A percentile compares a stretch with the other conserved stretches of the same genome.
phyloP scores from a whole-genome alignment of 2,113 vertebrate genomes.

The Charadrius vociferus region DNA sequence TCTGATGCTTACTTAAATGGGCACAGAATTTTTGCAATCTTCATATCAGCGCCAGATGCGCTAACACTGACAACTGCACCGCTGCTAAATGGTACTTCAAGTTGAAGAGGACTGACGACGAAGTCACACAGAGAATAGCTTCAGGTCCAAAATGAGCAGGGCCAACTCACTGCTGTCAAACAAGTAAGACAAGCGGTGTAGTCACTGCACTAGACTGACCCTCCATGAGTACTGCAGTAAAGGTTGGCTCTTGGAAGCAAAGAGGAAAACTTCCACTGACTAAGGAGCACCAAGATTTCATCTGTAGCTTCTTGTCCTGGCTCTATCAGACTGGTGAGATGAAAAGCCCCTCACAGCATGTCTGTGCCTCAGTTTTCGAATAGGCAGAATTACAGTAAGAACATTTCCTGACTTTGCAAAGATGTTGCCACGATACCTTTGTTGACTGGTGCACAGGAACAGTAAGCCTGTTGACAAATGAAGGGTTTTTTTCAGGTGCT shows the following conservation, averaged over 20 bases:
- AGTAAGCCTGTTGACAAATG: neutral
- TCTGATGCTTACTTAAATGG: neutral
- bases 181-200: neutral
- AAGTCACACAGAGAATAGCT: neutral
- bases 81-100: accelerated
- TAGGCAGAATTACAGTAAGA: neutral
- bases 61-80: neutral
- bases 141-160: neutral
- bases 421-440: neutral
- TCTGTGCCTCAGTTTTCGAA: neutral
- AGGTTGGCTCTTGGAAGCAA: neutral
- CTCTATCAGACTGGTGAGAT: neutral
- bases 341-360: neutral
- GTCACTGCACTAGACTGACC: neutral
- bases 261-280: neutral
- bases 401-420: neutral
- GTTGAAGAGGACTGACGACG: neutral
- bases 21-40: neutral
- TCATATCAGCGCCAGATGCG: neutral
- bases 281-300: neutral
- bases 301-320: neutral
- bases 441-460: neutral
- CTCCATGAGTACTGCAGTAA: neutral
- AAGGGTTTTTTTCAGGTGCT: neutral
- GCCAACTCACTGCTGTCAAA: neutral